A percentile compares a stretch with the other conserved stretches of the same genome.
Conservation (phyloP, 37 sponge, comb jelly and placozoan genomes). For the Corticium candelabrum region DNA sequence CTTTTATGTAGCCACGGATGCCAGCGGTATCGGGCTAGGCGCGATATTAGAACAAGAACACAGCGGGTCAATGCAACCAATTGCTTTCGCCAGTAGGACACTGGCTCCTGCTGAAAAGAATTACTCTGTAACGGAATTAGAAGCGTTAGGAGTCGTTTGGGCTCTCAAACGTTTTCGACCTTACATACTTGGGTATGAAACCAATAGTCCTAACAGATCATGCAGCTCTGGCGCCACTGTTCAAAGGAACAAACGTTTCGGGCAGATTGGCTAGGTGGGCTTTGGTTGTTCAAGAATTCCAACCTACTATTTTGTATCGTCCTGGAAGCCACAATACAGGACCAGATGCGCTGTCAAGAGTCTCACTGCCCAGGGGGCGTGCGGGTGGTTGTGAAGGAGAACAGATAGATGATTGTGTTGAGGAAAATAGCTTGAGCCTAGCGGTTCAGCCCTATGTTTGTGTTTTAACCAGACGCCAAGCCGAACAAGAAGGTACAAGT, state of each 20-base stretch:
- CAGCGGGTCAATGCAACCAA: conserved; percentile 23
- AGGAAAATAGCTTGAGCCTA: too few species aligned
- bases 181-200: conserved; percentile 18
- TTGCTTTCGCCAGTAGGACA: conserved; percentile 38
- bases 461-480: too few species aligned
- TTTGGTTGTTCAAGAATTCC: conserved; percentile 26
- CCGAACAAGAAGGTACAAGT: too few species aligned
- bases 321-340: too few species aligned
- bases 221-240: conserved; percentile 19
- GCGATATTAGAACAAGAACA: conserved; percentile 16
- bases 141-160: conserved; percentile 36
- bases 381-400: too few species aligned
- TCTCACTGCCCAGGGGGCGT: too few species aligned
- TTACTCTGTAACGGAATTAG: conserved; percentile 35
- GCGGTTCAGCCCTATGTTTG: too few species aligned
- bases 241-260: conserved; percentile 22
- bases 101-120: conserved; percentile 7
- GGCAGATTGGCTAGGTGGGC: conserved; percentile 33
- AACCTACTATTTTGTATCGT: too few species aligned
- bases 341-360: too few species aligned
- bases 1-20: conserved; percentile 29
- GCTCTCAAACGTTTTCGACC: conserved; percentile 16
- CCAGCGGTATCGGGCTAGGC: conserved; percentile 23
- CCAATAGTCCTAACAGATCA: conserved; percentile 28
- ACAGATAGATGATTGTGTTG: too few species aligned